Evolutionary conservation across 2,113 vertebrate species (phyloP).

Genomic region (Calonectris borealis): DNA sequence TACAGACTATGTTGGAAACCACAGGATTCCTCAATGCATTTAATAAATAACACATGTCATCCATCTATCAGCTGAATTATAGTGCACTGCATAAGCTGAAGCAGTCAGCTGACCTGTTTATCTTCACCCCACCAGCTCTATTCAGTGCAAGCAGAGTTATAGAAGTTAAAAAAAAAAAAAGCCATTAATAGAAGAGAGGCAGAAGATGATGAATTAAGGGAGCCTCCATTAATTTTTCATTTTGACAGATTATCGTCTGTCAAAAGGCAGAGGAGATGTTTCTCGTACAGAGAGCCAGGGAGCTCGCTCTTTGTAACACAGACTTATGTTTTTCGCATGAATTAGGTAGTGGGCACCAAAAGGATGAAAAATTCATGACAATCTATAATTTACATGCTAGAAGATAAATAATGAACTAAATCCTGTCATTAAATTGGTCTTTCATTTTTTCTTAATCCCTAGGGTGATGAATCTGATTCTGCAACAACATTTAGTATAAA

Average conservation of each 20-base stretch:
- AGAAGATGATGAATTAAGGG: slow-evolving; percentile 83
- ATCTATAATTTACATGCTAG: slow-evolving; percentile 83
- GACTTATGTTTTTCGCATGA: slow-evolving; percentile 70
- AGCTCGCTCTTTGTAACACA: slow-evolving; percentile 73
- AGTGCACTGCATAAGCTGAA: background rate
- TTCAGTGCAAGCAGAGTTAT: slow-evolving; percentile 38
- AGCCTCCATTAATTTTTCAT: slow-evolving; percentile 85
- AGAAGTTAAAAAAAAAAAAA: slow-evolving; percentile 19
- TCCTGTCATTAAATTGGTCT: slow-evolving; percentile 80
- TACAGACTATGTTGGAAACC: slow-evolving; percentile 1
- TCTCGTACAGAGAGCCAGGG: slow-evolving; percentile 69
- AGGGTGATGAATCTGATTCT: slow-evolving; percentile 77
- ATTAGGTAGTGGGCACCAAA: slow-evolving; percentile 79
- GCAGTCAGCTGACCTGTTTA: slow-evolving; percentile 66
- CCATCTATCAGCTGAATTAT: slow-evolving; percentile 48
- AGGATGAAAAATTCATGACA: slow-evolving; percentile 82
- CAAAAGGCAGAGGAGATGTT: slow-evolving; percentile 76
- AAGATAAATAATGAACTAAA: slow-evolving; percentile 85
- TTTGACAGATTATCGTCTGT: slow-evolving; percentile 83
- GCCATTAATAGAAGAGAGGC: slow-evolving; percentile 75
- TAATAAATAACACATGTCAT: slow-evolving; percentile 49
- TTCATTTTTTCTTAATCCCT: slow-evolving; percentile 78
- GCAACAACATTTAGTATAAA: slow-evolving; percentile 75
- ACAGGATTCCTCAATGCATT: slow-evolving; percentile 20
- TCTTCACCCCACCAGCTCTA: slow-evolving; percentile 51